These are phyloP conservation scores for Alviniconcha marisindica DNA, from an alignment of 1,140 invertebrate genomes.

Conservation along the genomic window DNA sequence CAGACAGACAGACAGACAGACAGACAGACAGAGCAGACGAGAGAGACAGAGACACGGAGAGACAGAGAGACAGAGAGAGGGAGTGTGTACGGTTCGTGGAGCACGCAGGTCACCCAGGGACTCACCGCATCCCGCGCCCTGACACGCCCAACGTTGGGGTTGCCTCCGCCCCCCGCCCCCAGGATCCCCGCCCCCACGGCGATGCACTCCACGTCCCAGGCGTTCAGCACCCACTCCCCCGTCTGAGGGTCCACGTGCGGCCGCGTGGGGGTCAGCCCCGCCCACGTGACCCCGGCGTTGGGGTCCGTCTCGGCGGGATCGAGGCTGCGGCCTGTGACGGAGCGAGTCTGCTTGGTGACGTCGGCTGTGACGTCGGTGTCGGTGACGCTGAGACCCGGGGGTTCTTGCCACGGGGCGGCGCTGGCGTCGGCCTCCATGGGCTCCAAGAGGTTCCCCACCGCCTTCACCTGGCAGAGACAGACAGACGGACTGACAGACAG, in stretches of 20 bases:
- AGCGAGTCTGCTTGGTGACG: conserved; percentile 28
- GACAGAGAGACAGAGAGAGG: too few relatives aligned
- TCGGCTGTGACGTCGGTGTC: not conserved
- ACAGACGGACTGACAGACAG: too few relatives aligned
- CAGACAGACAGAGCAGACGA: too few relatives aligned
- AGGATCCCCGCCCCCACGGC: conserved; percentile 68
- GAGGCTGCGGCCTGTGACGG: conserved; percentile 33
- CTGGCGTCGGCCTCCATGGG: not conserved
- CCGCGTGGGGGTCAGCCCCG: conserved; percentile 7
- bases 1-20: too few relatives aligned
- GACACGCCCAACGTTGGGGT: conserved; percentile 61
- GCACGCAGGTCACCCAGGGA: too few relatives aligned
- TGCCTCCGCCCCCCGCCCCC: conserved; percentile 70
- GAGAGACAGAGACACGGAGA: too few relatives aligned
- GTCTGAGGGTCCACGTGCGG: conserved; percentile 41
- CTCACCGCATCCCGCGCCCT: conserved; percentile 48
- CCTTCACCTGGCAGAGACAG: not conserved
- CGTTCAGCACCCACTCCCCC: conserved; percentile 67
- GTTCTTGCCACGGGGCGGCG: conserved; percentile 11
- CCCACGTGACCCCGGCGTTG: conserved; percentile 41
- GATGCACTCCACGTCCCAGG: conserved; percentile 69
- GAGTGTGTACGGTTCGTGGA: too few relatives aligned
- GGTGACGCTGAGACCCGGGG: not conserved
- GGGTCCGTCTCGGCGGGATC: conserved; percentile 39
- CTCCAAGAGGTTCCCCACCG: conserved; percentile 11